Base-by-base conservation (phyloP, 2,888 invertebrate genomes). In the Chironomus riparius region DNA sequence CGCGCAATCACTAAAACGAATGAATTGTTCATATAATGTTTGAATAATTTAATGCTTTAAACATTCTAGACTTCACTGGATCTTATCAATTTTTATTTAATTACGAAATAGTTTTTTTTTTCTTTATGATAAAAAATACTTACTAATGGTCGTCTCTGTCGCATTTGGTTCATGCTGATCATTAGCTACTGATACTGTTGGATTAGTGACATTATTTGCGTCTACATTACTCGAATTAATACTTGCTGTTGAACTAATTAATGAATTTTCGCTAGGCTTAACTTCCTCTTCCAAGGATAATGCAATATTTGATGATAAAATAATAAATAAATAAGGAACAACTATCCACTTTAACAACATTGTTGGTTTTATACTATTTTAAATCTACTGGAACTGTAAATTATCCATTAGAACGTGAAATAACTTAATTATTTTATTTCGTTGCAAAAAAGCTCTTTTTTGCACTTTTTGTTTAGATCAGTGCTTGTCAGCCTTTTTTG, bases 241-340 rank as follows among this genome's bases (percentile, higher is more conserved):
- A 21, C 65, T 24, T 21, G 22, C n/a, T 65, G 22, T 65, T 24
- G 56, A 3, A 65, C 10, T 38, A 38, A n/a, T 18, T 18, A 47
- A 28, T 47, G 68, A 68, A 68, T 68, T 68, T 38, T 68, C 22
- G 7, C 65, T 70, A 56, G 15, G 13, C 15, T 56, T 56, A n/a
- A 50, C 5, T 15, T 56, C 56, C n/a, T 18, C 21, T 24, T 65
- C 24, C 65, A 65, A 65, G 24, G 22, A 21, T 22, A 65, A 65
- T 10, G 24, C 18, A 24, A 65, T 2, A 65, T n/a, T 65, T 24
- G 21, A 65, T 10, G 13, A 24, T 24, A 65, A 10, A 5, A 47
- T 15, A 56, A 71, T 13, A 24, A 71, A 71, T 56, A 71, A 22
- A 15, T 10, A 71, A 71, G 71, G 61, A 71, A 47, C 61, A 7